A percentile compares a stretch with the other conserved stretches of the same genome.
Evolutionary conservation across 2,888 invertebrate genomes (phyloP).

Genomic region (Halictus ligatus): DNA sequence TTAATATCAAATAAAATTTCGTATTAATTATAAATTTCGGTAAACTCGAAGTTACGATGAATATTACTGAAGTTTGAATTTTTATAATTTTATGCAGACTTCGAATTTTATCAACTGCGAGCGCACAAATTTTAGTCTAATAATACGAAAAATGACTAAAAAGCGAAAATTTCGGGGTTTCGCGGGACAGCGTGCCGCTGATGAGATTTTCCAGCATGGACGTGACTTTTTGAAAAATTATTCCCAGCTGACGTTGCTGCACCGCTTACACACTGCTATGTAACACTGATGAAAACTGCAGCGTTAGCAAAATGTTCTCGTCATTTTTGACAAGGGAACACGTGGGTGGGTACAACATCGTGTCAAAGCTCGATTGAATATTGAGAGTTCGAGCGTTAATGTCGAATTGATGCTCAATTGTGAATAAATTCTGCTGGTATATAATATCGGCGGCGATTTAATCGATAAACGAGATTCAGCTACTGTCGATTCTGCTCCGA

Average conservation of each 20-base stretch:
- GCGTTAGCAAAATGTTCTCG: neutral
- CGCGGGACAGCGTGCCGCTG: neutral
- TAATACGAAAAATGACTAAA: neutral
- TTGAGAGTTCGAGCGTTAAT: neutral
- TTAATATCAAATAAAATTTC: neutral
- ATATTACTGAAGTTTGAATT: neutral
- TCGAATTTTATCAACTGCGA: neutral
- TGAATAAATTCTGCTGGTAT: constrained; percentile 21
- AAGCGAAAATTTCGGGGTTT: neutral
- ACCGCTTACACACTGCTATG: neutral
- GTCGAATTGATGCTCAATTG: neutral
- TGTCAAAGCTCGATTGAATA: neutral
- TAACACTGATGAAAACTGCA: neutral
- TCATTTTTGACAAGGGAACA: neutral
- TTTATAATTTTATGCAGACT: neutral
- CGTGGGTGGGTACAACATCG: neutral
- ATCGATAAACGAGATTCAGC: neutral
- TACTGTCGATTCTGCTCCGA: neutral
- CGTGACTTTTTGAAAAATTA: constrained; percentile 2
- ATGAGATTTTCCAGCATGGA: neutral
- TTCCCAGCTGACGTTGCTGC: neutral
- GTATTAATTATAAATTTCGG: no score
- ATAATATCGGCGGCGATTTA: neutral
- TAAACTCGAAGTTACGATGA: neutral
- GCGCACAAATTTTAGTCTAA: neutral